Percentiles rank a stretch among this genome's conserved stretches.
phyloP scores from a whole-genome alignment of 2,113 vertebrate species.

The Semnornis frantzii region DNA sequence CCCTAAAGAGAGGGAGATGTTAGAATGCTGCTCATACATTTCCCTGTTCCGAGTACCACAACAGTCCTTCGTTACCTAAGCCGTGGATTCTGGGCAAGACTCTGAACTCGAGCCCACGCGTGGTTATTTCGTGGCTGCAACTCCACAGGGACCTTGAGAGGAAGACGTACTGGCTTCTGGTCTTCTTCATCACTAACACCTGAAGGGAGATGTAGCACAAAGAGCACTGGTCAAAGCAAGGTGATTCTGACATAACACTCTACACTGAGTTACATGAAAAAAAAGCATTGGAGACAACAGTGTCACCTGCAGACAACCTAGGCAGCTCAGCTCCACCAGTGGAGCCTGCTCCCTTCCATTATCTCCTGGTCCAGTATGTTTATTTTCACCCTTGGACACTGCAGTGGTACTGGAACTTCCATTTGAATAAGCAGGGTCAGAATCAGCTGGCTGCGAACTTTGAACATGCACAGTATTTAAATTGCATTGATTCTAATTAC shows the following conservation, averaged over 20 bases:
- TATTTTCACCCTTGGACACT: not conserved
- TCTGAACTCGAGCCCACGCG: constrained; percentile 96
- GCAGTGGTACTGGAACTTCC: not conserved
- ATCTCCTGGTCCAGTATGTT: not conserved
- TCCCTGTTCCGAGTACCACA: not conserved
- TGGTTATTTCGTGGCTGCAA: constrained; percentile 94
- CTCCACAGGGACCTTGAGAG: constrained; percentile 93
- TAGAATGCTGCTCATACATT: not conserved
- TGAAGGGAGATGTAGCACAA: constrained; percentile 45
- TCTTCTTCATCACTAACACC: constrained; percentile 97
- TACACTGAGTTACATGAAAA: not conserved
- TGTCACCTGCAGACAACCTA: not conserved
- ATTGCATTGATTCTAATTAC: not conserved
- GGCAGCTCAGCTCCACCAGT: not conserved
- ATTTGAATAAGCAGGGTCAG: not conserved
- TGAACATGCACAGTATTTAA: not conserved
- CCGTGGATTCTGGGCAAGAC: constrained; percentile 95
- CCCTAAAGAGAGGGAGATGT: not conserved
- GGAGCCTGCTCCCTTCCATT: not conserved
- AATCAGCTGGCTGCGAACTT: not conserved
- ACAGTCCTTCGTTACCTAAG: constrained; percentile 82
- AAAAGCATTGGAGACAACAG: not conserved
- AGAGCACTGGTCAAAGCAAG: not conserved
- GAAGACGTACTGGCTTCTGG: constrained; percentile 95
- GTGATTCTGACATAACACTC: too few species aligned